phyloP scores from a whole-genome alignment of 2,888 invertebrate genomes.

The Stenichneumon culpator region DNA sequence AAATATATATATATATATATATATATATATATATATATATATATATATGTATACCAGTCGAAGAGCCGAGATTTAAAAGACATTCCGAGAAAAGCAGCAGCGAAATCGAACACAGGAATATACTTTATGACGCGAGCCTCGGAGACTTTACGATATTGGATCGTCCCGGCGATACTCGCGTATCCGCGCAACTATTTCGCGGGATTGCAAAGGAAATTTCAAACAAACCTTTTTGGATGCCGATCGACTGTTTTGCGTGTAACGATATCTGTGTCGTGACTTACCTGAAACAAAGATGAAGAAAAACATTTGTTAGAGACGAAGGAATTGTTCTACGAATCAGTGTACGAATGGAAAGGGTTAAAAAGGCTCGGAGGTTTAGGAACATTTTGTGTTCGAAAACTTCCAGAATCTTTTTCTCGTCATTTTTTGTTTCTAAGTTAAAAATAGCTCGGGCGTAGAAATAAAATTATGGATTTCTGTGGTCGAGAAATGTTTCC shows the following conservation, averaged over 20 bases:
- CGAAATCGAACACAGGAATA: slow-evolving; percentile 31
- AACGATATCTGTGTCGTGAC: not conserved
- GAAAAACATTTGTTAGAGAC: not conserved
- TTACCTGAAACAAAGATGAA: not conserved
- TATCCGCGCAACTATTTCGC: slow-evolving; percentile 51
- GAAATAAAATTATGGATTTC: too few species aligned
- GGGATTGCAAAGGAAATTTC: not conserved
- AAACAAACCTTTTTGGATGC: slow-evolving; percentile 6
- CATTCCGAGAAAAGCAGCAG: slow-evolving; percentile 62
- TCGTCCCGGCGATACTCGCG: slow-evolving; percentile 26
- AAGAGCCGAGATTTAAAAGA: slow-evolving; percentile 72
- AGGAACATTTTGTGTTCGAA: too few species aligned
- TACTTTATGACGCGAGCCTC: slow-evolving; percentile 58
- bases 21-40: too few species aligned
- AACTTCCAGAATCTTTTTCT: too few species aligned
- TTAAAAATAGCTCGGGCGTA: too few species aligned
- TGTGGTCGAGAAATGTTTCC: too few species aligned
- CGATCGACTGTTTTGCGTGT: not conserved
- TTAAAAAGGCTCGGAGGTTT: not conserved
- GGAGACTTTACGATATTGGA: slow-evolving; percentile 71
- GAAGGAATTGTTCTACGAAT: not conserved
- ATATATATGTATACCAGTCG: too few species aligned
- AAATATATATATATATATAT: not conserved
- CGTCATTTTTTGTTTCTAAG: too few species aligned
- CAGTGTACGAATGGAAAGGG: not conserved